Evolutionary conservation across 2,888 invertebrate genomes (phyloP).

Genomic region (Pheosia gnoma): DNA sequence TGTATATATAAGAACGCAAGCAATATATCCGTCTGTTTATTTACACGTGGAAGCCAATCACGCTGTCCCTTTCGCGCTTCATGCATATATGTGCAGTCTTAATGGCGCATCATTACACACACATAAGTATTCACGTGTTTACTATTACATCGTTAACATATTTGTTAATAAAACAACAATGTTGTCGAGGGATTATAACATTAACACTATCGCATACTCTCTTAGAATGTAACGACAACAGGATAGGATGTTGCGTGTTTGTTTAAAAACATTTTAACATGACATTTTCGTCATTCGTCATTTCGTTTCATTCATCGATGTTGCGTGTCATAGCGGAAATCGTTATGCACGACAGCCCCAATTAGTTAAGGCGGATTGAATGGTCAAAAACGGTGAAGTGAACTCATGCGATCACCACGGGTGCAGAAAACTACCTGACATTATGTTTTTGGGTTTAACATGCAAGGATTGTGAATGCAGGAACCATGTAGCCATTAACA

Average conservation of each 20-base stretch:
- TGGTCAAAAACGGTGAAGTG: constrained; percentile 7
- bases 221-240: not conserved
- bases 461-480: not conserved
- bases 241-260: too few relatives aligned
- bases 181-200: not conserved
- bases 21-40: too few relatives aligned
- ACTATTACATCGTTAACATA: not conserved
- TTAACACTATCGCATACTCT: not conserved
- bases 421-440: constrained; percentile 20
- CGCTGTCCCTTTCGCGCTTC: too few relatives aligned
- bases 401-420: constrained; percentile 12
- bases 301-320: not conserved
- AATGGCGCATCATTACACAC: too few relatives aligned
- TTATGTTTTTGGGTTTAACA: not conserved
- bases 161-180: not conserved
- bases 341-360: constrained; percentile 20
- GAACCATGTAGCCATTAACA: too few relatives aligned
- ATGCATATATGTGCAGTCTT: too few relatives aligned
- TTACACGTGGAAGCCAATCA: too few relatives aligned
- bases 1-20: too few relatives aligned
- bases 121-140: not conserved
- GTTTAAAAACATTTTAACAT: not conserved
- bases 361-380: constrained; percentile 22
- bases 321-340: constrained; percentile 9
- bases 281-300: not conserved